Evolutionary conservation across 2,888 invertebrate species (phyloP).

Genomic region (Automeris io): DNA sequence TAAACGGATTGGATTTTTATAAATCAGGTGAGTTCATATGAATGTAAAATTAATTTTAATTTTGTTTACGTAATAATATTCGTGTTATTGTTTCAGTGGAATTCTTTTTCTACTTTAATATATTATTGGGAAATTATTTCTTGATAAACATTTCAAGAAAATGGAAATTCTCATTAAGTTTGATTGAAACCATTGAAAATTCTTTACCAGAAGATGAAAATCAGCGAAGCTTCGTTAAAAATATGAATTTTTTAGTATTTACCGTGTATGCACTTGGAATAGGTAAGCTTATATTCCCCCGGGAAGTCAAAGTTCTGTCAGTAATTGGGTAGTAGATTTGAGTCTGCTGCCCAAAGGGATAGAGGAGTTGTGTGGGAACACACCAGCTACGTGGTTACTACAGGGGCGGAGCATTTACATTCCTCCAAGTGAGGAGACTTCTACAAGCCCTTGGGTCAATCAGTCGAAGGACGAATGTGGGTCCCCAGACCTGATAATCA

Average conservation of each 20-base stretch:
- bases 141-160: neutral
- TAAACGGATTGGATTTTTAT: neutral
- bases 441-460: no score
- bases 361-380: no score
- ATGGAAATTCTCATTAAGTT: neutral
- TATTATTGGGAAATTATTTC: neutral
- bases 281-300: neutral
- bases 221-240: neutral
- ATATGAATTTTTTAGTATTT: neutral
- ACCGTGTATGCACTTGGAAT: neutral
- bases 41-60: no score
- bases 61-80: neutral
- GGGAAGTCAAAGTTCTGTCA: no score
- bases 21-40: neutral
- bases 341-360: no score
- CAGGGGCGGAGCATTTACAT: no score
- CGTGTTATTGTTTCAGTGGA: neutral
- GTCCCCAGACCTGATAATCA: no score
- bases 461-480: no score
- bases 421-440: no score
- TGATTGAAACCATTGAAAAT: neutral
- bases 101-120: neutral
- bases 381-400: no score
- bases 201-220: neutral
- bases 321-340: no score